These are phyloP conservation scores for Noctua fimbriata DNA, from an alignment of 2,888 invertebrate genomes.

Conservation along the genomic window DNA sequence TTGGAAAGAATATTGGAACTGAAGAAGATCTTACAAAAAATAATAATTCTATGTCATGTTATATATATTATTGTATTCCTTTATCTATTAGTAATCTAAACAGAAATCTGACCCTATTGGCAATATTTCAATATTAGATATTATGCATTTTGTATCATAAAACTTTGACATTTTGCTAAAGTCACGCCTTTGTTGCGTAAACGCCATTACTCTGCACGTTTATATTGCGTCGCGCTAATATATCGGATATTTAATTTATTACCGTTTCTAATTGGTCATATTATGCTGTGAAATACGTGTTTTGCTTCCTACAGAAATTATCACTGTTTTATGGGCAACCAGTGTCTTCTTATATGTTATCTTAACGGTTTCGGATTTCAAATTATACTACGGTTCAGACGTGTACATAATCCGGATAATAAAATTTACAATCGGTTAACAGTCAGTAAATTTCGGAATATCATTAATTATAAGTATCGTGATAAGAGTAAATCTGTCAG, in stretches of 20 bases:
- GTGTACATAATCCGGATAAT: conserved; percentile 55
- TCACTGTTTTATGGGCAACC: conserved; percentile 58
- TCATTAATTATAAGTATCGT: conserved; percentile 28
- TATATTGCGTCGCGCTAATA: conserved; percentile 70
- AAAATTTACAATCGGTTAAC: conserved; percentile 59
- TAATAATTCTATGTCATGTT: background rate
- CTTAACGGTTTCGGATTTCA: conserved; percentile 55
- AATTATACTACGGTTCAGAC: conserved; percentile 40
- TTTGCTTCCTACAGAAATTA: conserved; percentile 66
- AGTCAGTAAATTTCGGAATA: conserved; percentile 42
- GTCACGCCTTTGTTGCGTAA: conserved; percentile 51
- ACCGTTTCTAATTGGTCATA: conserved; percentile 76
- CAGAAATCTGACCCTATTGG: conserved; percentile 18
- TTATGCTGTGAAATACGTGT: conserved; percentile 75
- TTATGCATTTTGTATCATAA: conserved; percentile 40
- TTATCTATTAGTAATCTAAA: background rate
- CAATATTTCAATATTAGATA: conserved; percentile 37
- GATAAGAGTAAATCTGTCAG: conserved; percentile 32
- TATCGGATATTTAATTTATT: conserved; percentile 78
- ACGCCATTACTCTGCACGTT: conserved; percentile 56
- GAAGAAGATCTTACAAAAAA: background rate
- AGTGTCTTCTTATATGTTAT: conserved; percentile 49
- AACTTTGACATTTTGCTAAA: conserved; percentile 60
- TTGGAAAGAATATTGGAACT: background rate
- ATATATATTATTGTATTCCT: background rate